These are phyloP conservation scores for Galerucella calmariensis DNA, from an alignment of 2,888 invertebrate genomes.

Conservation along the genomic window DNA sequence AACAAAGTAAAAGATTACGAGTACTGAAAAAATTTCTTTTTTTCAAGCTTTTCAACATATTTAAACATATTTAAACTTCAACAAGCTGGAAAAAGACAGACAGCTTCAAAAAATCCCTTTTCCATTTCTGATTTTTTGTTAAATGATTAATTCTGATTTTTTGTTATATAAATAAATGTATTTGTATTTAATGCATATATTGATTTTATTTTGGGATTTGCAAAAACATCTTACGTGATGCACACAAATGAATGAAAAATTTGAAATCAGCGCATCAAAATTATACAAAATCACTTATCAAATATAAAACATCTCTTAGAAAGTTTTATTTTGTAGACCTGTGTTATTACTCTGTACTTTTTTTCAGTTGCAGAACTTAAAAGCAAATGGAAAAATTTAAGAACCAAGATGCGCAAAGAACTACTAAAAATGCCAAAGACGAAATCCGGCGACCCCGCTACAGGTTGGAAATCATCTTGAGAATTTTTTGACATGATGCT, in stretches of 20 bases:
- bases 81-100: no score
- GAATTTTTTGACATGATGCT: constrained; percentile 12
- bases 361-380: constrained; percentile 9
- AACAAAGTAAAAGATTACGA: constrained; percentile 4
- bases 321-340: constrained; percentile 5
- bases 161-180: constrained; percentile 7
- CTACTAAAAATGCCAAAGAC: constrained; percentile 1
- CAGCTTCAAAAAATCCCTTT: no score
- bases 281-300: constrained; percentile 1
- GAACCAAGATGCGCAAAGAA: constrained; percentile 11
- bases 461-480: background rate
- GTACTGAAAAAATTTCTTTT: no score
- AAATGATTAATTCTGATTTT: background rate
- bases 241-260: constrained; percentile 5
- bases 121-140: background rate
- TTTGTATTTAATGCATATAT: constrained; percentile 15
- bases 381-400: constrained; percentile 24
- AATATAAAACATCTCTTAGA: background rate
- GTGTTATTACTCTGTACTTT: constrained; percentile 12
- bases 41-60: no score
- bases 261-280: constrained; percentile 1
- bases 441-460: no score
- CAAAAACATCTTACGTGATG: constrained; percentile 6
- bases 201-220: constrained; percentile 10
- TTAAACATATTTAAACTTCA: no score